Conservation (phyloP, 1,140 invertebrate species). For the Bombus waltoni region DNA sequence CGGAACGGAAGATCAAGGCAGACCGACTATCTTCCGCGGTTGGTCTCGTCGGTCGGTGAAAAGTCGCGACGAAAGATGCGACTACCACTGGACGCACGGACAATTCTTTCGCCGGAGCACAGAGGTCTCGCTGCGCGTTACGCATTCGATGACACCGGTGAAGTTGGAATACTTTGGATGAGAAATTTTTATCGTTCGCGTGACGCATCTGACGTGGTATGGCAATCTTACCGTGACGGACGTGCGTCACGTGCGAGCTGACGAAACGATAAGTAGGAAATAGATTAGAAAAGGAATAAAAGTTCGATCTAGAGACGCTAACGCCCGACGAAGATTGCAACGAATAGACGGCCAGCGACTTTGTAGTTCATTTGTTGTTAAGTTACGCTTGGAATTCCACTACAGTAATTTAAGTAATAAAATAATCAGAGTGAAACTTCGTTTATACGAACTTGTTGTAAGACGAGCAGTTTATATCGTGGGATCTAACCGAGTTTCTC, state of each 20-base stretch:
- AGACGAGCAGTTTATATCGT: not conserved
- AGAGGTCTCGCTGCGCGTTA: not conserved
- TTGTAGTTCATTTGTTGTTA: too few relatives aligned
- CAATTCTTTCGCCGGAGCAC: not conserved
- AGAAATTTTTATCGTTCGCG: not conserved
- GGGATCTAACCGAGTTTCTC: not conserved
- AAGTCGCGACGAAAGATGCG: constrained; percentile 1
- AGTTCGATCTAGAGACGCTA: too few relatives aligned
- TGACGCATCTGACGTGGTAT: too few relatives aligned
- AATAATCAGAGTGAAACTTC: too few relatives aligned
- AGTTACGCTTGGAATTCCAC: not conserved
- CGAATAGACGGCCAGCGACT: too few relatives aligned
- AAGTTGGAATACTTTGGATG: not conserved
- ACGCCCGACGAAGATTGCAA: too few relatives aligned
- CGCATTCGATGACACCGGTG: too few relatives aligned
- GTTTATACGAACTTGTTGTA: not conserved
- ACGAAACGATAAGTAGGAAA: too few relatives aligned
- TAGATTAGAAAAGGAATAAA: too few relatives aligned
- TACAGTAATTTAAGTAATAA: too few relatives aligned
- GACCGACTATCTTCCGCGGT: constrained; percentile 9
- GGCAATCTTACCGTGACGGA: too few relatives aligned
- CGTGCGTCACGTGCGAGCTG: too few relatives aligned
- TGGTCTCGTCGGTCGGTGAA: constrained; percentile 50
- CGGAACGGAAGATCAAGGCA: constrained; percentile 36
- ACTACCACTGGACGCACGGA: not conserved